These are phyloP conservation scores for Vulpes vulpes DNA, from an alignment of 2,113 vertebrate species.

Conservation along the genomic window DNA sequence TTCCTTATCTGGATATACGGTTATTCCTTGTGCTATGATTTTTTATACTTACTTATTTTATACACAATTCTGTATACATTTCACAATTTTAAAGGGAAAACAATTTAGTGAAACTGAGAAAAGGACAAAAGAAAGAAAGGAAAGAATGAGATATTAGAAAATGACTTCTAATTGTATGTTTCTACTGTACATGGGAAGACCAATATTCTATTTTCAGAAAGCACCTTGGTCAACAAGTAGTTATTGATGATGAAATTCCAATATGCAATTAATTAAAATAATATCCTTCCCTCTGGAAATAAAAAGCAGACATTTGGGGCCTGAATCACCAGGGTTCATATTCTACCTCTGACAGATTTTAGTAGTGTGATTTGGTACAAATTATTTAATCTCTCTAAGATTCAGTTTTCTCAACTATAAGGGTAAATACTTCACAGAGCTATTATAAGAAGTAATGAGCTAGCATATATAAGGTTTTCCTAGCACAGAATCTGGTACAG, in stretches of 20 bases:
- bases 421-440: background rate
- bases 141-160: background rate
- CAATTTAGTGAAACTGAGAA: background rate
- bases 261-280: slow-evolving; percentile 22
- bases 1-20: background rate
- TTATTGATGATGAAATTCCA: slow-evolving; percentile 5
- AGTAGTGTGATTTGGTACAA: background rate
- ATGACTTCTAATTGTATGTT: background rate
- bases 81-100: slow-evolving; percentile 1
- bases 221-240: background rate
- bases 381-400: background rate
- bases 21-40: background rate
- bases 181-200: background rate
- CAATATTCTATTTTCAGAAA: background rate
- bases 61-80: background rate
- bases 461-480: background rate
- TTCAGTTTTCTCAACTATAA: slow-evolving; percentile 21
- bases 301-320: background rate
- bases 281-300: background rate
- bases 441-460: background rate
- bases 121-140: background rate
- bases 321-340: background rate
- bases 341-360: background rate
- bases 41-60: background rate
- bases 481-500: background rate